Evolutionary conservation across 2,797 vertebrate species (phyloP).

Genomic region (Argyrosomus regius): DNA sequence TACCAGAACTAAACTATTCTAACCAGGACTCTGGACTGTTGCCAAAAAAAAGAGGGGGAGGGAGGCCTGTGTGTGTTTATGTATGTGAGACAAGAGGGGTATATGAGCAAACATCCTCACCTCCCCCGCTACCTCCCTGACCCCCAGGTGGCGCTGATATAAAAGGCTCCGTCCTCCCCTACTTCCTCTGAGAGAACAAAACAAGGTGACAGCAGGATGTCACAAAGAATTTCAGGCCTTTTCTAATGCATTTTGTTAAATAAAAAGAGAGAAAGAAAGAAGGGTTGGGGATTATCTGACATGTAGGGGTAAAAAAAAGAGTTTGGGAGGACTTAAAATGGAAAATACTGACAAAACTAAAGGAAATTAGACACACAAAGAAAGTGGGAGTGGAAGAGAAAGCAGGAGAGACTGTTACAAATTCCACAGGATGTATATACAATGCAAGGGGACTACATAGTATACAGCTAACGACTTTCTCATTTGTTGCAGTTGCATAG

Average conservation of each 20-base stretch:
- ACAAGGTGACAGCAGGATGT: constrained; percentile 70
- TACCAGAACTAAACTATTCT: constrained; percentile 78
- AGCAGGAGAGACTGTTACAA: constrained; percentile 57
- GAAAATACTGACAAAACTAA: constrained; percentile 47
- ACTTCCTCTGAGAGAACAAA: constrained; percentile 51
- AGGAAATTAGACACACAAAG: constrained; percentile 40
- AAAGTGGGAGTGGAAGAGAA: constrained; percentile 41
- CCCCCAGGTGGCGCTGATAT: constrained; percentile 58
- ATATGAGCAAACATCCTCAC: constrained; percentile 53
- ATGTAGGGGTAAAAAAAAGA: constrained; percentile 27
- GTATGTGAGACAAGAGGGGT: constrained; percentile 68
- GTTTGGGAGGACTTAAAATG: constrained; percentile 50
- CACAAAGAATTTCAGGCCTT: constrained; percentile 68
- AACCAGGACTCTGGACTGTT: constrained; percentile 78
- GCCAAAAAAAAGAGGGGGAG: constrained; percentile 53
- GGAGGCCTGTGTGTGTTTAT: constrained; percentile 58
- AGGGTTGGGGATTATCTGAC: constrained; percentile 43
- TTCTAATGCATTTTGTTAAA: constrained; percentile 64
- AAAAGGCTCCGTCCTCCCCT: constrained; percentile 51
- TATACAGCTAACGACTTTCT: constrained; percentile 66
- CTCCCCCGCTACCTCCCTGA: constrained; percentile 53
- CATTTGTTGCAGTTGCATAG: constrained; percentile 71
- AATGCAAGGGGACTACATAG: constrained; percentile 65
- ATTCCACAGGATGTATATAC: constrained; percentile 80
- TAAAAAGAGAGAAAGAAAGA: constrained; percentile 5